Conservation (phyloP, 2,113 vertebrate genomes). For the Candoia aspera region DNA sequence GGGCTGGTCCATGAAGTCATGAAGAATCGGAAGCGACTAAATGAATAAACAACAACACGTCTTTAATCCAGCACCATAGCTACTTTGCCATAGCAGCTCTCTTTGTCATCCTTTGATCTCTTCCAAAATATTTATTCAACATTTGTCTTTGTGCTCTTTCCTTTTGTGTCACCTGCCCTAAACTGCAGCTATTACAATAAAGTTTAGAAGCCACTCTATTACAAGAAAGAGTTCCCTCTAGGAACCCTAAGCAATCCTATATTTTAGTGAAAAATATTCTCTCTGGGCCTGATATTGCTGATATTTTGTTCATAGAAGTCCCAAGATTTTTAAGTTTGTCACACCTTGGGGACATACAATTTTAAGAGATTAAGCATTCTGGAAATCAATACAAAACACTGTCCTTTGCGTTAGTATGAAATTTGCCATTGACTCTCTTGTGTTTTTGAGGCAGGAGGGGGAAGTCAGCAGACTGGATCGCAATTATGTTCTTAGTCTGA, state of each 20-base stretch:
- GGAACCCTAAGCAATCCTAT: not conserved
- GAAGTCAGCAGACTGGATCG: not conserved
- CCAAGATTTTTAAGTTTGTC: not conserved
- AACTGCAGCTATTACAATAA: slow-evolving; percentile 22
- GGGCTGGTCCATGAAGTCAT: too few relatives aligned
- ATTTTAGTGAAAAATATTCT: slow-evolving; percentile 23
- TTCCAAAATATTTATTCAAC: not conserved
- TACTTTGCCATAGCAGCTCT: not conserved
- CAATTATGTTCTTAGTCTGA: not conserved
- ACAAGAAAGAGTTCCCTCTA: not conserved
- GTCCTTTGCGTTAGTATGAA: slow-evolving; percentile 10
- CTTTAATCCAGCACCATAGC: not conserved
- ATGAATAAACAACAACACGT: too few relatives aligned
- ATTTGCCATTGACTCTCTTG: slow-evolving; percentile 2
- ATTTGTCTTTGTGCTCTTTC: not conserved
- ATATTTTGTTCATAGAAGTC: not conserved
- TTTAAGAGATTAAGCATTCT: slow-evolving; percentile 14
- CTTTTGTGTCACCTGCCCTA: not conserved
- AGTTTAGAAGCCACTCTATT: slow-evolving; percentile 4
- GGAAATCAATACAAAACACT: slow-evolving; percentile 23
- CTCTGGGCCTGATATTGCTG: not conserved
- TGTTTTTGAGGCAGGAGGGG: not conserved
- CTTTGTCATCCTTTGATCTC: slow-evolving; percentile 36
- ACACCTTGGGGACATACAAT: slow-evolving; percentile 1
- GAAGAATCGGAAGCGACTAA: too few relatives aligned